Percentiles rank a stretch among this genome's conserved stretches.
phyloP scores from a whole-genome alignment of 1,140 invertebrate genomes.

The Condylostylus longicornis region DNA sequence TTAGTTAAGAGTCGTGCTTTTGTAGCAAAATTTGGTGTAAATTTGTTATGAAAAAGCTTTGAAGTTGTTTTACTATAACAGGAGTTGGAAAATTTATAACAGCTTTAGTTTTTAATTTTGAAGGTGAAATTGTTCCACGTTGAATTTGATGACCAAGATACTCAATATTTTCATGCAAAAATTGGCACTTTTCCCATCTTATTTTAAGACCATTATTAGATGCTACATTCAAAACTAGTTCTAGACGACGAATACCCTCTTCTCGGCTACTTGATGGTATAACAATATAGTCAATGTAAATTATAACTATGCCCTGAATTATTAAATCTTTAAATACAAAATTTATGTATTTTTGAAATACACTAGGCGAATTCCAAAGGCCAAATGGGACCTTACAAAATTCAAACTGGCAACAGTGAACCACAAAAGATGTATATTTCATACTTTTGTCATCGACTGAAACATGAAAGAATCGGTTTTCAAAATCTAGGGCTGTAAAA shows the following conservation, averaged over 20 bases:
- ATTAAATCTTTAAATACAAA: background rate
- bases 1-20: no score
- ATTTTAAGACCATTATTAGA: conserved; percentile 2
- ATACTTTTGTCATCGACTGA: background rate
- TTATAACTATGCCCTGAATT: conserved; percentile 6
- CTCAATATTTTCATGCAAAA: conserved; percentile 10
- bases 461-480: conserved; percentile 9
- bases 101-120: conserved; percentile 16
- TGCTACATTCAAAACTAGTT: background rate
- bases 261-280: background rate
- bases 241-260: background rate
- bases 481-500: conserved; percentile 19
- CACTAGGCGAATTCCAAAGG: conserved; percentile 1
- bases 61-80: conserved; percentile 14
- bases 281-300: conserved; percentile 2
- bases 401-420: background rate
- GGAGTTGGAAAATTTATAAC: conserved; percentile 18
- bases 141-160: conserved; percentile 13
- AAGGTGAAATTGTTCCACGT: conserved; percentile 10
- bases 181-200: conserved; percentile 17
- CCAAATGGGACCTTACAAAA: conserved; percentile 3
- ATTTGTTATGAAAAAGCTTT: conserved; percentile 20
- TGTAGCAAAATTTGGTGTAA: no score
- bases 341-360: conserved; percentile 9
- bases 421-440: background rate